Evolutionary conservation across 2,888 invertebrate genomes (phyloP), one percentile per base, ranked within the genome.

Genomic region (Alentia gelatinosa): DNA sequence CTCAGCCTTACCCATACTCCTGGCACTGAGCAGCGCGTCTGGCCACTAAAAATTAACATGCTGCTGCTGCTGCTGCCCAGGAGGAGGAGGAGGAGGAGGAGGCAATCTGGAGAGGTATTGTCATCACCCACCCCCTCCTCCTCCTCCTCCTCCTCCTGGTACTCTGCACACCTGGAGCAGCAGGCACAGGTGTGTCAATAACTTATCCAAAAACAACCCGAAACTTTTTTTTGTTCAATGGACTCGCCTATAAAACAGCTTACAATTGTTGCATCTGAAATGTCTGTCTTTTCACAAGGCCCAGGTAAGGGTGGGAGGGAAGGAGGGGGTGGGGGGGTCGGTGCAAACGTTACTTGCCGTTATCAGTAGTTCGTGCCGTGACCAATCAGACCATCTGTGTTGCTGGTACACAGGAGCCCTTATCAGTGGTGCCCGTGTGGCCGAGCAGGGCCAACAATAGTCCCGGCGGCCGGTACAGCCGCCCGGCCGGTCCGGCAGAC

Each of bases 161-260:
- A 56, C 19, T 56, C 56, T 56, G 56, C 56, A 56, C 56, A 56
- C 56, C 56, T 56, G 56, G n/a, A n/a, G 47, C 30, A 26, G 68
- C 68, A n/a, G 12, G 12, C 26, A 68, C 68, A 68, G 68, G 68
- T 68, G 68, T 68, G 68, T 68, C 68, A 68, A 68, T 68, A 68
- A 19, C 68, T 30, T 12, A 63, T 12, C 30, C 30, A 26, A 68
- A 68, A 68, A 68, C 68, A 56, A n/a, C n/a, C 56, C 19, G 23
- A 3, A 56, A 56, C 56, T 56, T 56, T 3, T 56, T 56, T 19
- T n/a, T n/a, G n/a, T n/a, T n/a, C n/a, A n/a, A n/a, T n/a, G n/a
- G n/a, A n/a, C n/a, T n/a, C n/a, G n/a, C n/a, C n/a, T n/a, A n/a
- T n/a, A n/a, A n/a, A n/a, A n/a, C n/a, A n/a, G n/a, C n/a, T n/a